Conservation (phyloP, 2,113 vertebrate species). For the Dryoscopus gambensis region DNA sequence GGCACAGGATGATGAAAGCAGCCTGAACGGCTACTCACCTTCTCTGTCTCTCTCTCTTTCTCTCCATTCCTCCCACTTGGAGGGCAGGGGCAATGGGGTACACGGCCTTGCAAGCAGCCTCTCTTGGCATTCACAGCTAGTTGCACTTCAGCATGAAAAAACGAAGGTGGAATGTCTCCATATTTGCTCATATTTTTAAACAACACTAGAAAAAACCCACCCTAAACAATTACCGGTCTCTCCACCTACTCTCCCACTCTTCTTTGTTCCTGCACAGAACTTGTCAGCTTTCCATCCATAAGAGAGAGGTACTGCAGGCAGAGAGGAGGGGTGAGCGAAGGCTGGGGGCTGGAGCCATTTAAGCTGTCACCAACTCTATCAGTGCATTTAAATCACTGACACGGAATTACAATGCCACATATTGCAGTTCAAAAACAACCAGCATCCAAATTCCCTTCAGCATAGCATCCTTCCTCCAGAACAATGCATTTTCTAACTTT, state of each 20-base stretch:
- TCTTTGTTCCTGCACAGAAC: constrained; percentile 54
- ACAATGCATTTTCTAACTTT: constrained; percentile 13
- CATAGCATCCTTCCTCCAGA: background rate
- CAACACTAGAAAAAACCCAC: constrained; percentile 29
- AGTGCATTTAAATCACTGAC: constrained; percentile 74
- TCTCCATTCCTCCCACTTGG: background rate
- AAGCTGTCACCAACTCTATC: constrained; percentile 74
- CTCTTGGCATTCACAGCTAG: constrained; percentile 16
- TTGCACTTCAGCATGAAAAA: background rate
- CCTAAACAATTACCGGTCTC: constrained; percentile 52
- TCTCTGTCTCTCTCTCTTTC: background rate
- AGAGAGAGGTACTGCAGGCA: constrained; percentile 39
- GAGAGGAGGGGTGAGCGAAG: constrained; percentile 36
- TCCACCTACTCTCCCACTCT: constrained; percentile 42
- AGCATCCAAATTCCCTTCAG: constrained; percentile 22
- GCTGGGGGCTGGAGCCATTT: constrained; percentile 72
- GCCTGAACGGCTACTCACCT: background rate
- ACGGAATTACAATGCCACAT: constrained; percentile 65
- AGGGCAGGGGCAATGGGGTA: background rate
- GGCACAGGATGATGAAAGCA: background rate
- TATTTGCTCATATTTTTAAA: constrained; percentile 47
- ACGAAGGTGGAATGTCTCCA: background rate
- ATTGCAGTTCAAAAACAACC: constrained; percentile 58
- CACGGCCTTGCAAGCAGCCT: background rate
- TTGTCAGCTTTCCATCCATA: constrained; percentile 57